phyloP scores from a whole-genome alignment of 2,113 vertebrate genomes.

The Crocuta crocuta region DNA sequence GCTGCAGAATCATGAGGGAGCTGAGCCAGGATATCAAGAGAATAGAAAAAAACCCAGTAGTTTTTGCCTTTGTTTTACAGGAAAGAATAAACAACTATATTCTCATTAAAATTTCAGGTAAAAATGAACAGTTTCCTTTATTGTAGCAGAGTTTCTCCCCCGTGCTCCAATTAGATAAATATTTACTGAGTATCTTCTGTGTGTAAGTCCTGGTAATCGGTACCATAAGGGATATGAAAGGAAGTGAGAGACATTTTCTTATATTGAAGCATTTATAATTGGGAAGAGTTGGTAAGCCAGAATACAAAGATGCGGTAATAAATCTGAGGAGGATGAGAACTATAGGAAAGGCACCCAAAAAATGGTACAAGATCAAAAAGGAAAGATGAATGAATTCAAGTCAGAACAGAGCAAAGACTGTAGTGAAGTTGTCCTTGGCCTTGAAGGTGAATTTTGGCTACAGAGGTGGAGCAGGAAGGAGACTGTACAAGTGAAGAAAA shows the following conservation, averaged over 20 bases:
- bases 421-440: neutral
- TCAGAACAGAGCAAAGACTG: neutral
- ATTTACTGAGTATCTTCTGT: neutral
- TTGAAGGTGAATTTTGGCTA: neutral
- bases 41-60: neutral
- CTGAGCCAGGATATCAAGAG: neutral
- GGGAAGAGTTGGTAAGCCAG: neutral
- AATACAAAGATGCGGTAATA: neutral
- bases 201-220: neutral
- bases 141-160: neutral
- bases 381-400: neutral
- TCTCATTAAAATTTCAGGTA: slow-evolving; percentile 14
- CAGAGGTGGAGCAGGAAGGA: neutral
- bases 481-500: neutral
- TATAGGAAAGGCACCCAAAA: neutral
- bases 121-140: neutral
- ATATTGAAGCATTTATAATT: neutral
- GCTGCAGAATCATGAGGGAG: neutral
- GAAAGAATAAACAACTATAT: neutral
- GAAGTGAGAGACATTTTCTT: neutral
- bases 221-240: neutral
- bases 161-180: neutral
- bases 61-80: neutral
- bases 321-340: neutral
- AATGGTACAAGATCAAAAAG: neutral